Evolutionary conservation across 2,113 vertebrate species (phyloP).

Genomic region (Xiphorhynchus elegans): DNA sequence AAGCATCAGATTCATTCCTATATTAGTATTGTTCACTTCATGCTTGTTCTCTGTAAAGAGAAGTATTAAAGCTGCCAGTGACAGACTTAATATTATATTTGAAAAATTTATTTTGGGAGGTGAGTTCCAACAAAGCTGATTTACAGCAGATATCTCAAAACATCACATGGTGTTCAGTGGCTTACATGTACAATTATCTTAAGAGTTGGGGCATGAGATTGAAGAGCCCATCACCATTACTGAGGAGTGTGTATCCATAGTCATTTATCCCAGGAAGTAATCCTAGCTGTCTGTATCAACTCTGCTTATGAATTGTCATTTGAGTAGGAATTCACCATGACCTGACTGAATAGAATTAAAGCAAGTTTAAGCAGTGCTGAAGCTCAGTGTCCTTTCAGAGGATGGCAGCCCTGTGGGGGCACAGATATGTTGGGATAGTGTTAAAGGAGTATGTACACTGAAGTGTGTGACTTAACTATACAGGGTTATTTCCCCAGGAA

Average conservation of each 20-base stretch:
- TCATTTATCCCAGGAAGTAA: neutral
- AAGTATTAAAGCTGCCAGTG: neutral
- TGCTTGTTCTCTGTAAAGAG: neutral
- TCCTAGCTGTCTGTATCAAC: neutral
- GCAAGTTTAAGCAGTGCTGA: neutral
- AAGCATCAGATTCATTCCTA: neutral
- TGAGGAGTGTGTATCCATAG: neutral
- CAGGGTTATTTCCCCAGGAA: no score
- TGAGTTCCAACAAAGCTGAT: neutral
- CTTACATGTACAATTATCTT: neutral
- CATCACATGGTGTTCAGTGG: neutral
- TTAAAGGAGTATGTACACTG: neutral
- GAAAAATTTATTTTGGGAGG: neutral
- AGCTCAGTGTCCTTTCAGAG: neutral
- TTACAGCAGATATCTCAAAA: neutral
- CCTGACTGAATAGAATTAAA: neutral
- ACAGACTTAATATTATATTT: neutral
- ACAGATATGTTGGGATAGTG: neutral
- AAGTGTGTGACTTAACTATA: neutral
- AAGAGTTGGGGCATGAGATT: neutral
- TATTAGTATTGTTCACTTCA: neutral
- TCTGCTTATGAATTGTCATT: neutral
- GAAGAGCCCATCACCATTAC: neutral
- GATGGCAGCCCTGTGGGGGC: neutral
- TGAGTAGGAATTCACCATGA: neutral